These are phyloP conservation scores for Phylloscopus whistleri DNA, from an alignment of 2,113 vertebrate genomes.

Conservation along the genomic window DNA sequence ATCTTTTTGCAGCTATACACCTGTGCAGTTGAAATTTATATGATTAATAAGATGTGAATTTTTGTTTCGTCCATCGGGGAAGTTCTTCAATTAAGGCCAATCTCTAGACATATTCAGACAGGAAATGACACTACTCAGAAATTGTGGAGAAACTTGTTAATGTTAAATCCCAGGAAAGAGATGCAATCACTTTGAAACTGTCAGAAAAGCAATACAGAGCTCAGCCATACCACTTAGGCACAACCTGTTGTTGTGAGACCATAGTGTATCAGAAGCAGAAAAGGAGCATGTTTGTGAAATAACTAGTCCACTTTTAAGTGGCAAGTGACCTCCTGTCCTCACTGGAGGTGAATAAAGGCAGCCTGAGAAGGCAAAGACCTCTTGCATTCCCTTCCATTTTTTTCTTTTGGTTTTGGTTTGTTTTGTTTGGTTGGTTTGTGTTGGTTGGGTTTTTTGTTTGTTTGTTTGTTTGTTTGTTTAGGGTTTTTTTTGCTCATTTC, in stretches of 20 bases:
- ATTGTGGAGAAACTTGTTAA: not conserved
- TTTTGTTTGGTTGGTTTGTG: no score
- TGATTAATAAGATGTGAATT: not conserved
- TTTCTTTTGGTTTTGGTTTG: no score
- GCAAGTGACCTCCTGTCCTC: not conserved
- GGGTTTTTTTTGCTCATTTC: not conserved
- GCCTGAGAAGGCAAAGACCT: not conserved
- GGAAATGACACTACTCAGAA: not conserved
- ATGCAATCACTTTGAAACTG: not conserved
- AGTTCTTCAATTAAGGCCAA: not conserved
- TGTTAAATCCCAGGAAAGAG: not conserved
- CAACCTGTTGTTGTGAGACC: not conserved
- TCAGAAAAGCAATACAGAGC: not conserved
- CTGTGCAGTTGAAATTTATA: not conserved
- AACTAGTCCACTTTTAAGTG: not conserved
- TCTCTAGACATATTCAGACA: not conserved
- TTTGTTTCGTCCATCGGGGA: not conserved
- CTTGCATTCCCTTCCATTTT: not conserved
- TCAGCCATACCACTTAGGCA: not conserved
- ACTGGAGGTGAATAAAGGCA: not conserved
- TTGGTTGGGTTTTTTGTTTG: not conserved
- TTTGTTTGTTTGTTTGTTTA: not conserved
- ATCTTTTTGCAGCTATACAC: not conserved
- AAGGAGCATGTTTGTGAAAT: not conserved
- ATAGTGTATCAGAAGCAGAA: not conserved